Conservation (phyloP, 2,113 vertebrate species). For the Gnathonemus longibarbis region DNA sequence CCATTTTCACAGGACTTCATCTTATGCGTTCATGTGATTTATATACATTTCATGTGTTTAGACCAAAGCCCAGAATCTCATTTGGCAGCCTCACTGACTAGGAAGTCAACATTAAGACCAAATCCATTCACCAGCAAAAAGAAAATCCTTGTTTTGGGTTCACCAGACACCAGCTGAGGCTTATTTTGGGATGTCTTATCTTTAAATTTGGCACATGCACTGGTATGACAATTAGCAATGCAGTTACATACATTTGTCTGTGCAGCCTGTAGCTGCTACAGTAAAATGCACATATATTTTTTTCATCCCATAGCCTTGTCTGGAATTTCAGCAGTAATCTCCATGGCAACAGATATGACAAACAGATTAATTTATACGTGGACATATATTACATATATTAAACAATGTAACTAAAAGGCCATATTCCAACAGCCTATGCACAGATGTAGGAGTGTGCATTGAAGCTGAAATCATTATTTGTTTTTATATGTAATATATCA, state of each 20-base stretch:
- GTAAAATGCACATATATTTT: background rate
- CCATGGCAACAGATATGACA: conserved; percentile 2
- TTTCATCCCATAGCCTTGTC: background rate
- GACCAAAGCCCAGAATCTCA: background rate
- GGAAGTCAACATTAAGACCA: background rate
- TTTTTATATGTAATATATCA: background rate
- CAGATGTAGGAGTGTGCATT: background rate
- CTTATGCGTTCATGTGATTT: background rate
- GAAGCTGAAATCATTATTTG: background rate
- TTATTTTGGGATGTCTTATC: background rate
- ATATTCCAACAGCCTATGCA: background rate
- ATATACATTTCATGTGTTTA: background rate
- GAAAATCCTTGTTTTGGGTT: background rate
- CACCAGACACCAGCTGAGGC: background rate
- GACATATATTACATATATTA: background rate
- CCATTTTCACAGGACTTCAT: background rate
- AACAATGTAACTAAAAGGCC: background rate
- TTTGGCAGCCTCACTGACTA: background rate
- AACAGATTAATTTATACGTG: background rate
- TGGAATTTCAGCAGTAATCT: background rate
- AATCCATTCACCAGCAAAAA: background rate
- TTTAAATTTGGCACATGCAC: background rate
- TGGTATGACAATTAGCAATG: background rate
- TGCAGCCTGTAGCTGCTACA: background rate
- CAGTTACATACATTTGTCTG: background rate